A percentile compares a stretch with the other conserved stretches of the same genome.
Evolutionary conservation across 2,113 vertebrate genomes (phyloP).

Genomic region (Ctenodactylus gundi): DNA sequence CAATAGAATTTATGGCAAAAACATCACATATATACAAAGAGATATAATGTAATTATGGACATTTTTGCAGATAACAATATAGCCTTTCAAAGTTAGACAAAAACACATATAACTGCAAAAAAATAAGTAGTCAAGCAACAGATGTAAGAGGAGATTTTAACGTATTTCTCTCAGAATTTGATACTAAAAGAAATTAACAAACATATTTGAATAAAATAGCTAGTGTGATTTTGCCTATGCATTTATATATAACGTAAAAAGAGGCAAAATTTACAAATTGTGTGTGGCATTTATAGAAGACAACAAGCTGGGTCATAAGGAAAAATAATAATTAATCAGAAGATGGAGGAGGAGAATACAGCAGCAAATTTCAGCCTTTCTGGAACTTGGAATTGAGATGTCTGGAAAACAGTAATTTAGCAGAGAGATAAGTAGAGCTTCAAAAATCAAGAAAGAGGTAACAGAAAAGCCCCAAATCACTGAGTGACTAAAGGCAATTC

Average conservation of each 20-base stretch:
- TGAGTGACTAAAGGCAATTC: too few species aligned
- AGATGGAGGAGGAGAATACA: too few species aligned
- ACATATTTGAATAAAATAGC: not conserved
- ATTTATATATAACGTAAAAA: too few species aligned
- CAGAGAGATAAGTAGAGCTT: too few species aligned
- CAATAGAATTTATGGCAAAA: not conserved
- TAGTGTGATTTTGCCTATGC: not conserved
- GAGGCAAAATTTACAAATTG: too few species aligned
- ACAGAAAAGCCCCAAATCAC: too few species aligned
- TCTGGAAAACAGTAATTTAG: too few species aligned
- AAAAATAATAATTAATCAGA: too few species aligned
- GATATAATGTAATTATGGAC: not conserved
- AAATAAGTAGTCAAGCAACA: conserved; percentile 15
- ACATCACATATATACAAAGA: not conserved
- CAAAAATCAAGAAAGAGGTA: too few species aligned
- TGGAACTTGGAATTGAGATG: too few species aligned
- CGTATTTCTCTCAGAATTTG: not conserved
- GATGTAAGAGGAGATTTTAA: not conserved
- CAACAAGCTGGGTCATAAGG: not conserved
- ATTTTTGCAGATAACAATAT: not conserved
- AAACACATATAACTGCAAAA: not conserved
- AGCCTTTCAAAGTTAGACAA: not conserved
- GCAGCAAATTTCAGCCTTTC: too few species aligned
- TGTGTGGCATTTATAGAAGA: too few species aligned
- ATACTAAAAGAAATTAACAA: not conserved